Evolutionary conservation across 2,113 vertebrate species (phyloP).

Genomic region (Sorex fumeus): DNA sequence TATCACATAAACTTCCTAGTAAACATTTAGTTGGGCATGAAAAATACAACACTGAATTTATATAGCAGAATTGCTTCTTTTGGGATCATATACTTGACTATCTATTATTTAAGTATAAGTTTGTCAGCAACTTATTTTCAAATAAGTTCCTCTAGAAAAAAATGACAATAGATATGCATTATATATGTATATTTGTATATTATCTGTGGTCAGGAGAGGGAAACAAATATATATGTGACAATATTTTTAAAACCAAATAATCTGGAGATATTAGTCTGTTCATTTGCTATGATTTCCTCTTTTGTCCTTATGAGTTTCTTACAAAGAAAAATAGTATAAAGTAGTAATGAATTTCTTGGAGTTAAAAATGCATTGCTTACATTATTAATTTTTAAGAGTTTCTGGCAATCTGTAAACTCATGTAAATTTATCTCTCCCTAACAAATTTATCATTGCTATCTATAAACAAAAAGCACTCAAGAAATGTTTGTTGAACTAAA

Average conservation of each 20-base stretch:
- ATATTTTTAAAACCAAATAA: neutral
- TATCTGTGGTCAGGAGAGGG: neutral
- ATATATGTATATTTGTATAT: neutral
- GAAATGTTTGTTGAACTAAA: constrained; percentile 61
- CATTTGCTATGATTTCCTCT: constrained; percentile 14
- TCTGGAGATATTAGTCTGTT: neutral
- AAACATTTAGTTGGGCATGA: neutral
- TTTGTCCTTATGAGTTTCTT: constrained; percentile 33
- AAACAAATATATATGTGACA: neutral
- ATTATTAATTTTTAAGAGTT: constrained; percentile 47
- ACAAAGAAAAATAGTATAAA: constrained; percentile 16
- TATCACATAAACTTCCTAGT: constrained; percentile 1
- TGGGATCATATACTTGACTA: neutral
- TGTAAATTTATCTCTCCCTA: constrained; percentile 16
- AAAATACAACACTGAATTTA: neutral
- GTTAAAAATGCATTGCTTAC: constrained; percentile 41
- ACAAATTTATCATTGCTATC: constrained; percentile 35
- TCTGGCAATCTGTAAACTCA: constrained; percentile 35
- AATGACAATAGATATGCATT: neutral
- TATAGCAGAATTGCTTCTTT: neutral
- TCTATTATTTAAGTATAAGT: constrained; percentile 31
- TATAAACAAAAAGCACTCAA: constrained; percentile 46
- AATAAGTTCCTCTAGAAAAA: neutral
- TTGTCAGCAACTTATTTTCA: neutral
- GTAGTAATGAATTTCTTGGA: constrained; percentile 44